These are phyloP conservation scores for Falco punctatus DNA, from an alignment of 2,113 vertebrate species.

Conservation along the genomic window DNA sequence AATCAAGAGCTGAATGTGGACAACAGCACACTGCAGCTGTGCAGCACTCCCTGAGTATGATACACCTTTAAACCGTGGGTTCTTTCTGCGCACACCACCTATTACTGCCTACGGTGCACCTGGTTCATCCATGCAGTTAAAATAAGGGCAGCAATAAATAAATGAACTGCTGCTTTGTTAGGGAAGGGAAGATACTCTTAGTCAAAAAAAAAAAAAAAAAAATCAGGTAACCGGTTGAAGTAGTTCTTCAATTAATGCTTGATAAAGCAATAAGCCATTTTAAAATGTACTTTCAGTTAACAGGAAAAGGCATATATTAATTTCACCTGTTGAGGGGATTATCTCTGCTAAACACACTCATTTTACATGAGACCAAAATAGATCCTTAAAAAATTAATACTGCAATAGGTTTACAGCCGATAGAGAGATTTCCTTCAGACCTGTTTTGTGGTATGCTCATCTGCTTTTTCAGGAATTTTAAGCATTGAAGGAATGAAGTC, in stretches of 20 bases:
- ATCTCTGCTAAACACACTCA: constrained; percentile 48
- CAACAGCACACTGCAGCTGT: not conserved
- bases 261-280: constrained; percentile 18
- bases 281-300: constrained; percentile 8
- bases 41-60: not conserved
- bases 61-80: not conserved
- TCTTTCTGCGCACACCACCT: not conserved
- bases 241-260: constrained; percentile 40
- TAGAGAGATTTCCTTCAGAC: constrained; percentile 40
- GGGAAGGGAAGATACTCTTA: not conserved
- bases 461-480: constrained; percentile 60
- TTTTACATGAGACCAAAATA: constrained; percentile 51
- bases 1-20: not conserved
- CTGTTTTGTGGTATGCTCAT: constrained; percentile 48
- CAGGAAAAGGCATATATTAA: constrained; percentile 20
- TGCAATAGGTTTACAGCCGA: constrained; percentile 10
- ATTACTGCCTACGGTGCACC: not conserved
- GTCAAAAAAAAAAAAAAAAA: not conserved
- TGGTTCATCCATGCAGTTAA: not conserved
- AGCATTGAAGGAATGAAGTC: constrained; percentile 60
- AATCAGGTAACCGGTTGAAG: not conserved
- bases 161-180: not conserved
- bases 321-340: constrained; percentile 66
- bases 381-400: constrained; percentile 47
- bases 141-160: constrained; percentile 3